Evolutionary conservation across 2,797 vertebrate genomes (phyloP).

Genomic region (Anabacerthia variegaticeps): DNA sequence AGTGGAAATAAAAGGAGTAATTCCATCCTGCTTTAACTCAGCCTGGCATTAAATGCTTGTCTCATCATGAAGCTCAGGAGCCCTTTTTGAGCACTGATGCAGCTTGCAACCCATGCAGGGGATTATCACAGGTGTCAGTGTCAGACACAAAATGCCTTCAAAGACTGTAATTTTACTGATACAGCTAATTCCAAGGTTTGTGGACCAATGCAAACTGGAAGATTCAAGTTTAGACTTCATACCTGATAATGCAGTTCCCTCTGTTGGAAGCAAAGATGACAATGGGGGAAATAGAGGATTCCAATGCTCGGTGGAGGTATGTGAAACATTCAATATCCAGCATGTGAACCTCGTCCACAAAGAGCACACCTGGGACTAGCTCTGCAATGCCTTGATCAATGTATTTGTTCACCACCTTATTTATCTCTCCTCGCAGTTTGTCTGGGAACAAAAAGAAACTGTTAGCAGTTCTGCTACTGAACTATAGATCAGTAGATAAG

Average conservation of each 20-base stretch:
- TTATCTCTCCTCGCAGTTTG: constrained; percentile 95
- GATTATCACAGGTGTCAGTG: neutral
- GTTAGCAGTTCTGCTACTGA: neutral
- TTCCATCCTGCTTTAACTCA: neutral
- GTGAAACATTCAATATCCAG: constrained; percentile 99
- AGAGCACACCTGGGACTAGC: constrained; percentile 94
- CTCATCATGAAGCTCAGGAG: neutral
- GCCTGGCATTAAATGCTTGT: neutral
- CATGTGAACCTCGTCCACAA: constrained; percentile 98
- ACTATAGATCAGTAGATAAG: neutral
- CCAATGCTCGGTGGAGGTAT: constrained; percentile 93
- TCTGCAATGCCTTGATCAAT: constrained; percentile 98
- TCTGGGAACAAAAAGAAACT: constrained; percentile 75
- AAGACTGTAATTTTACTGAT: neutral
- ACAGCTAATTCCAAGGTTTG: neutral
- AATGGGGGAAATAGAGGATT: constrained; percentile 95
- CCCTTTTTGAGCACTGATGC: neutral
- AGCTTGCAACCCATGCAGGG: neutral
- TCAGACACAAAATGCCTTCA: neutral
- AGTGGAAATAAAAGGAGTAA: neutral
- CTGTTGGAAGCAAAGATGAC: constrained; percentile 98
- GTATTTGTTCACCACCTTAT: constrained; percentile 99
- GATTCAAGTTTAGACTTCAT: constrained; percentile 11
- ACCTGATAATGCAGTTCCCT: constrained; percentile 96
- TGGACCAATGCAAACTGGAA: neutral